Evolutionary conservation across 2,888 invertebrate genomes (phyloP), one percentile per base, ranked within the genome.

Genomic region (Lordiphosa fenestrarum): DNA sequence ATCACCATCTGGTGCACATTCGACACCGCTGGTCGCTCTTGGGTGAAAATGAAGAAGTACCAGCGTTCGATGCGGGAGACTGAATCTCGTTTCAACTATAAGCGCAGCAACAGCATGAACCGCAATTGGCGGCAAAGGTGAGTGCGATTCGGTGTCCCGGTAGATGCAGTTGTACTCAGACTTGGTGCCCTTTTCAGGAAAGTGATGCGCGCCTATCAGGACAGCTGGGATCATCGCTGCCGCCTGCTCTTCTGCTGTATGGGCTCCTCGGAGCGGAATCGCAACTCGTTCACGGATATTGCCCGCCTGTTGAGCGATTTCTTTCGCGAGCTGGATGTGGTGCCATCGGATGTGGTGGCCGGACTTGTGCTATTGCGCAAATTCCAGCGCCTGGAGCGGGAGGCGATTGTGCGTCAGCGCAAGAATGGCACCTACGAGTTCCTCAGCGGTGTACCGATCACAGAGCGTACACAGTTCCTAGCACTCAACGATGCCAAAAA

Each of bases 21-120:
- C 89, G 96, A 96, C 90, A 92, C 94, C 0, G 96, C 95, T n/a
- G 96, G 96, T 12, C 91, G 95, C 50, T 95, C 95, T 46, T 96
- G 96, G 96, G 95, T 96, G 23, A 95, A 96, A 90, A 95, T 96
- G 95, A 95, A 95, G 88, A 92, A 95, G 80, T 96, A 95, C 89
- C 95, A 96, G 88, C 92, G 95, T 64, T 95, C 95, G 68, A 93
- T 95, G 92, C 92, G 93, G 71, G 94, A 94, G 85, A 92, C 93
- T 19, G 94, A 94, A 87, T 93, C 93, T n/a, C 92, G 94, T 71
- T 93, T 93, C 78, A 94, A 94, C 85, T 94, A 94, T 86, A 93
- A 93, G 84, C 90, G 95, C 53, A 95, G 95, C 51, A 94, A 94
- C 46, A 95, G 94, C 85, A 91, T 92, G 84, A 93, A 94, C 74